Evolutionary conservation across 1,140 invertebrate genomes (phyloP), one percentile per base, ranked within the genome.

Genomic region (Mizuhopecten yessoensis): DNA sequence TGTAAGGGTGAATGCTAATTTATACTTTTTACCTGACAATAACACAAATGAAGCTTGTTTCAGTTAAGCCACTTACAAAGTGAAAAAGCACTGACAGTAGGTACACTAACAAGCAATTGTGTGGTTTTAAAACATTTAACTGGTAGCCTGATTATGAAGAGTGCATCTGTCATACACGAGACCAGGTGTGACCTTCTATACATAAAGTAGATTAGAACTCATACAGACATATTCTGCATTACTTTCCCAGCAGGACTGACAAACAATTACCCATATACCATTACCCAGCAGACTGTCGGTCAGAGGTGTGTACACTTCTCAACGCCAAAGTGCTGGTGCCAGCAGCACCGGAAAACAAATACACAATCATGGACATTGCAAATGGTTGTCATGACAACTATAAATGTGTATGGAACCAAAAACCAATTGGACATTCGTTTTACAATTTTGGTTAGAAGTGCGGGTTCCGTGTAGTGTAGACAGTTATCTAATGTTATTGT

Each of bases 231-330:
- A 29, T 75, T 75, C 57, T 5, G n/a, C 23, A 75, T 75, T n/a
- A 29, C 57, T 75, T 75, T 29, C n/a, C 57, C n/a, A 29, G 20
- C 57, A 75, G 57, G 57, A 75, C 57, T 17, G 57, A 49, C 5
- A 75, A 75, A n/a, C 57, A 75, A 75, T 75, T 75, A 75, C 57
- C 57, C 23, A 29, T 75, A 75, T 75, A 75, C 20, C 57, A 75
- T 29, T 75, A 75, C 57, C n/a, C 9, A 45, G 42, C 57, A 75
- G 57, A 29, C 23, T 75, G 29, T 11, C 11, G 57, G 57, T 75
- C 57, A 75, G 57, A 75, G 57, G 57, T 75, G 57, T 75, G 23
- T 29, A n/a, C 57, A 29, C 23, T 7, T 39, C 5, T 7, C 13
- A n/a, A n/a, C 29, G 29, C n/a, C 23, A 75, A 75, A 29, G 9